Evolutionary conservation across 2,888 invertebrate species (phyloP).

Genomic region (Oasisia sp.): DNA sequence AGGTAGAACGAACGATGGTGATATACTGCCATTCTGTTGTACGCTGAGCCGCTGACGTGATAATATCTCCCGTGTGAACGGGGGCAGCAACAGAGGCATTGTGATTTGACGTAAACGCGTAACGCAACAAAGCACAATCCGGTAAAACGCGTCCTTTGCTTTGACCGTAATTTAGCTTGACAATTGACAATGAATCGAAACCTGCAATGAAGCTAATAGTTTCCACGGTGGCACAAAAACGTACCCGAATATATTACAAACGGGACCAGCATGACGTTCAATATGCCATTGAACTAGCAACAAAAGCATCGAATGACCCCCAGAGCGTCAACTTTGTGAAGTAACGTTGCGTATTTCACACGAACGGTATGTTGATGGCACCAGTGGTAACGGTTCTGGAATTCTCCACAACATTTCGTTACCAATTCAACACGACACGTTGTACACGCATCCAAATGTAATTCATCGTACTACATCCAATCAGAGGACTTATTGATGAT

Average conservation of each 20-base stretch:
- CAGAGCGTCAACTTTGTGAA: background rate
- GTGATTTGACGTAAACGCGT: background rate
- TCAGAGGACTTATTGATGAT: no score
- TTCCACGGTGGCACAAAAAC: background rate
- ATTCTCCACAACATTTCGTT: background rate
- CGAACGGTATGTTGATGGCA: background rate
- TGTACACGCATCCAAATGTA: background rate
- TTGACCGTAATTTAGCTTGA: background rate
- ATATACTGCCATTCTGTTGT: background rate
- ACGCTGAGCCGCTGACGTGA: background rate
- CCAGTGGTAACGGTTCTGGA: background rate
- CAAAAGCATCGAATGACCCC: background rate
- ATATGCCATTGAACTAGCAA: background rate
- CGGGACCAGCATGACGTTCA: background rate
- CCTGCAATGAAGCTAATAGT: background rate
- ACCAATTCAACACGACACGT: background rate
- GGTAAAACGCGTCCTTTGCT: background rate
- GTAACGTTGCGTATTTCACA: background rate
- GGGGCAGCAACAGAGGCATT: background rate
- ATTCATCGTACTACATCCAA: no score
- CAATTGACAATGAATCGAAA: background rate
- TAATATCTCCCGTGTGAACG: background rate
- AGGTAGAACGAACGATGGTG: conserved; percentile 8
- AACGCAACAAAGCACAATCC: background rate
- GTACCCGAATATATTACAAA: background rate